A percentile compares a stretch with the other conserved stretches of the same genome.
Conservation (phyloP, 2,888 invertebrate genomes). For the Apomyelois bistriatella region DNA sequence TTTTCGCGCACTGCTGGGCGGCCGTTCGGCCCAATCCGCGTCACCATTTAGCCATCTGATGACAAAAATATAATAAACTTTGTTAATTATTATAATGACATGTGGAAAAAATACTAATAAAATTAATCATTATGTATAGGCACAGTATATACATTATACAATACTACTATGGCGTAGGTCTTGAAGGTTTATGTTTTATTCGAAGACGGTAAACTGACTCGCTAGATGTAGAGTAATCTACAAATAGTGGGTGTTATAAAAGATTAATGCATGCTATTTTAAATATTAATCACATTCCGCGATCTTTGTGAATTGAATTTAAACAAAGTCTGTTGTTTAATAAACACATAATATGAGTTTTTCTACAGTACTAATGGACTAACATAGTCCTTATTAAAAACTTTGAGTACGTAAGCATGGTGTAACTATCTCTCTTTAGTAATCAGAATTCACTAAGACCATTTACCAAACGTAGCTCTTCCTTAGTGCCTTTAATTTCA, state of each 20-base stretch:
- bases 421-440: too few species aligned
- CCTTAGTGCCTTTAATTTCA: too few species aligned
- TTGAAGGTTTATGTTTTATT: slow-evolving; percentile 31
- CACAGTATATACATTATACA: too few species aligned
- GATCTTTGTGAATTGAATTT: slow-evolving; percentile 25
- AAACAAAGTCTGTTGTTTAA: slow-evolving; percentile 22
- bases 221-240: slow-evolving; percentile 21
- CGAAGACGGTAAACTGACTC: slow-evolving; percentile 35
- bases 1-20: slow-evolving; percentile 51
- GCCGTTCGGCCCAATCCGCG: slow-evolving; percentile 62
- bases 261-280: slow-evolving; percentile 32
- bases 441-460: too few species aligned
- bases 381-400: too few species aligned
- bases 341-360: too few species aligned
- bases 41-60: slow-evolving; percentile 71
- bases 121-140: slow-evolving; percentile 23
- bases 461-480: too few species aligned
- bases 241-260: slow-evolving; percentile 37
- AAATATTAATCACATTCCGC: slow-evolving; percentile 42
- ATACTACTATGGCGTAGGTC: too few species aligned
- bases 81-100: neutral
- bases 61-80: slow-evolving; percentile 22
- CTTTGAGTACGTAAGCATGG: too few species aligned
- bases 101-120: neutral
- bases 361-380: too few species aligned